Evolutionary conservation across 2,113 vertebrate species (phyloP), one percentile per base, ranked within the genome.

Genomic region (Rattus rattus): DNA sequence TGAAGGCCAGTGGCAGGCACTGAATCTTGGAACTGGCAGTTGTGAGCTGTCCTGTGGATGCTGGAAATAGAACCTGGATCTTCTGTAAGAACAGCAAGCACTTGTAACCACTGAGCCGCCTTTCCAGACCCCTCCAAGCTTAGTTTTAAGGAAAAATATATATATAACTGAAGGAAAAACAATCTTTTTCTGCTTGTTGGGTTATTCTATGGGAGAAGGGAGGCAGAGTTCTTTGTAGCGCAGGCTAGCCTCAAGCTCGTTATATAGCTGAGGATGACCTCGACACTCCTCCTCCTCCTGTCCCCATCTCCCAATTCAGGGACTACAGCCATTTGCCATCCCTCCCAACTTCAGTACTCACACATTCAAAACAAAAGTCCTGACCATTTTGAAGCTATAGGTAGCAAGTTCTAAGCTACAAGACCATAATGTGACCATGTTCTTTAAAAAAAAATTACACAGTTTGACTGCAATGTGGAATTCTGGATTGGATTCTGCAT

Each of bases 91-190:
- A 61, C 22, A 24, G 73, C 73, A 43, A 28, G 22, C 61, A 59
- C 56, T 43, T 9, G 24, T 13, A 39, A 39, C 80, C 54, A 83
- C 80, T 83, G 36, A 83, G 20, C 24, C 83, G 47, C 67, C 39
- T 85, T 28, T 85, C 14, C 28, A 85, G 39, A 83, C 14, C 9
- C 17, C 85, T 54, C 67, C 65, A 72, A 4, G n/a, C 33, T 56
- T 54, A 24, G 73, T 96, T 96, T 92, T 91, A 95, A 88, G 75
- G 10, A 80, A 87, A 94, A 65, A n/a, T 92, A 95, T 67, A 63
- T 88, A 96, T 43, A 70, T 56, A 97, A 90, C 70, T 56, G 77
- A 86, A 92, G n/a, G 24, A 92, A 83, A 54, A 88, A 33, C 24
- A 89, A 96, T 59, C n/a, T 90, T 93, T 72, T 72, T 39, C 13